Percentiles rank a stretch among this genome's conserved stretches.
Conservation (phyloP, 1,140 invertebrate species). For the Lanistes nyassanus region DNA sequence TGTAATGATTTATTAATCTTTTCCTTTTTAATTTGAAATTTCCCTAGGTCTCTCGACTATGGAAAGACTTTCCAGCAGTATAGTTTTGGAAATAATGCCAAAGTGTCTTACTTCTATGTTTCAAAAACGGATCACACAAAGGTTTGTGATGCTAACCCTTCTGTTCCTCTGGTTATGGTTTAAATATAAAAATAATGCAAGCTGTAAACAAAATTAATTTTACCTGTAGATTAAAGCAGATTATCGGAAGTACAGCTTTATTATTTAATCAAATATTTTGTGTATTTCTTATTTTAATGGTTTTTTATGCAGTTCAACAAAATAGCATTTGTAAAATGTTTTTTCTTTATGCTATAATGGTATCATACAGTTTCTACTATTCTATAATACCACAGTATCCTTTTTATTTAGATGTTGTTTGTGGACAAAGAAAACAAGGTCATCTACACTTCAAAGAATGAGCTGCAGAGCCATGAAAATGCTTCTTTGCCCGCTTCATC, state of each 20-base stretch:
- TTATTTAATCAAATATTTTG: neutral
- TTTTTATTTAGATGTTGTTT: conserved; percentile 79
- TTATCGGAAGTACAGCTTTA: too few species aligned
- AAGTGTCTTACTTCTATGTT: conserved; percentile 31
- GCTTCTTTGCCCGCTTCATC: conserved; percentile 77
- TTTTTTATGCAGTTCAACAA: too few species aligned
- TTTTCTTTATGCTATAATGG: too few species aligned
- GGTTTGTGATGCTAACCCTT: conserved; percentile 6
- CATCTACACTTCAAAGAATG: conserved; percentile 80
- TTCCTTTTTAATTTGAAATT: conserved; percentile 71
- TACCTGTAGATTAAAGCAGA: too few species aligned
- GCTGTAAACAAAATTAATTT: too few species aligned
- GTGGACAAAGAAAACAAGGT: conserved; percentile 80
- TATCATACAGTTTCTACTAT: neutral
- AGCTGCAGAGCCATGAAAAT: conserved; percentile 74
- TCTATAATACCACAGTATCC: neutral
- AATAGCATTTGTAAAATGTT: too few species aligned
- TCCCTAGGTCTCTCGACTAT: conserved; percentile 87
- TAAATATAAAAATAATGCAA: too few species aligned
- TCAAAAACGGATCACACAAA: conserved; percentile 29
- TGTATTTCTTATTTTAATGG: neutral
- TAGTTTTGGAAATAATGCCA: conserved; percentile 71
- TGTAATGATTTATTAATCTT: neutral
- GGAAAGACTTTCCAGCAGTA: conserved; percentile 80
- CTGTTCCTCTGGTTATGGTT: too few species aligned